phyloP scores from a whole-genome alignment of 2,797 vertebrate species.

The Chiroxiphia lanceolata region DNA sequence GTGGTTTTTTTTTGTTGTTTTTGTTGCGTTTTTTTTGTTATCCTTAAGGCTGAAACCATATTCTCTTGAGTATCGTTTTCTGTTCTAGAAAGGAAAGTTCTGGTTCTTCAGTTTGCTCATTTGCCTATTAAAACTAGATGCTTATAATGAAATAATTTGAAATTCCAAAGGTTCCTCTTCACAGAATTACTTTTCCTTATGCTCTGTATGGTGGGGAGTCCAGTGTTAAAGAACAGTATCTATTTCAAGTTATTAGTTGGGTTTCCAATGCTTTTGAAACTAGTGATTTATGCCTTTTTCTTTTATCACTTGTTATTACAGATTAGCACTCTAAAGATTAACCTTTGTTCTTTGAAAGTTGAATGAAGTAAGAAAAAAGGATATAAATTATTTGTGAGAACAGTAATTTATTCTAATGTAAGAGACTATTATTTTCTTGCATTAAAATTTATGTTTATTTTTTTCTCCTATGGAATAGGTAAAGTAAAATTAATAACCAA shows the following conservation, averaged over 20 bases:
- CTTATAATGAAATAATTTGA: neutral
- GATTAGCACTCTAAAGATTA: neutral
- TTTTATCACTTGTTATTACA: neutral
- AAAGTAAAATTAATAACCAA: neutral
- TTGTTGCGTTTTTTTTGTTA: neutral
- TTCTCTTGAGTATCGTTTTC: neutral
- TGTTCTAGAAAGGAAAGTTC: neutral
- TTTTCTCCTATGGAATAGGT: neutral
- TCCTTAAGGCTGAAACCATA: neutral
- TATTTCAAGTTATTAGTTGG: neutral
- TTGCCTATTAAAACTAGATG: neutral
- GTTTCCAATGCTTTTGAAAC: neutral
- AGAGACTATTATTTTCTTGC: neutral
- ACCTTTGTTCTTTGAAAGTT: neutral
- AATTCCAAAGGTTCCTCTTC: neutral
- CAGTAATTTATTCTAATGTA: neutral
- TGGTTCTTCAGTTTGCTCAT: neutral
- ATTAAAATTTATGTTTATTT: neutral
- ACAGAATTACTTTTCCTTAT: neutral
- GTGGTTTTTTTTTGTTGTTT: neutral
- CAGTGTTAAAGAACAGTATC: neutral
- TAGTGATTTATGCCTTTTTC: neutral
- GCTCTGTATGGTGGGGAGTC: neutral
- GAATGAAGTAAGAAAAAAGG: neutral
- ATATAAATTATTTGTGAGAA: neutral